A percentile compares a stretch with the other conserved stretches of the same genome.
These are phyloP conservation scores for Pycnonotus jocosus DNA, from an alignment of 2,113 vertebrate species.

Conservation along the genomic window DNA sequence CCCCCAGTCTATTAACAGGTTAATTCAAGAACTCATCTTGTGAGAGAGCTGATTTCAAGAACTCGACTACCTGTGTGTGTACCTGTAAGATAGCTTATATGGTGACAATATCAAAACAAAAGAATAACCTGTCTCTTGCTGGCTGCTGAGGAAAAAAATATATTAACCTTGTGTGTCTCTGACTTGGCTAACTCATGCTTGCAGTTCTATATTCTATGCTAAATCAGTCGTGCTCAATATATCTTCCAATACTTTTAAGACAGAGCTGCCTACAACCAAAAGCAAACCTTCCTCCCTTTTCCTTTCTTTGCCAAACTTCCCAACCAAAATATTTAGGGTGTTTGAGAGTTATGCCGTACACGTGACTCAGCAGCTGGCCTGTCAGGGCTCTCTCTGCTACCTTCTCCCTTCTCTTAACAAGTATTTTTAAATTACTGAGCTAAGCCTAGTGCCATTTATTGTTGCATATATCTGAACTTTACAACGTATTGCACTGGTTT, in stretches of 20 bases:
- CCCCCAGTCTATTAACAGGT: background rate
- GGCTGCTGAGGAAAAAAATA: background rate
- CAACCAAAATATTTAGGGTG: background rate
- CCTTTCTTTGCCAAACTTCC: background rate
- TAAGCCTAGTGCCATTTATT: background rate
- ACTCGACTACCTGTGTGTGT: background rate
- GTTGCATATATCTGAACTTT: background rate
- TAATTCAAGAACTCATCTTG: background rate
- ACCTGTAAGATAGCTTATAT: background rate
- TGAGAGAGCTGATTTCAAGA: background rate
- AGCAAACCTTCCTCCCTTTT: background rate
- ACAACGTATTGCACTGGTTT: background rate
- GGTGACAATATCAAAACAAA: background rate
- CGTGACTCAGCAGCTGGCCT: background rate
- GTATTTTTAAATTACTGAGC: background rate
- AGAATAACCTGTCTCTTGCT: background rate
- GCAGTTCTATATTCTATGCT: background rate
- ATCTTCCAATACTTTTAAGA: background rate
- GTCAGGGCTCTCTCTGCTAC: background rate
- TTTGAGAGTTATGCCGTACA: background rate
- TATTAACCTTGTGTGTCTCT: background rate
- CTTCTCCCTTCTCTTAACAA: background rate
- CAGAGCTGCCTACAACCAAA: background rate
- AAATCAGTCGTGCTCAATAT: background rate
- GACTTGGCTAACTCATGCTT: background rate